Percentiles rank a stretch among this genome's conserved stretches.
These are phyloP conservation scores for Tragelaphus strepsiceros DNA, from an alignment of 2,113 vertebrate species.

Conservation along the genomic window DNA sequence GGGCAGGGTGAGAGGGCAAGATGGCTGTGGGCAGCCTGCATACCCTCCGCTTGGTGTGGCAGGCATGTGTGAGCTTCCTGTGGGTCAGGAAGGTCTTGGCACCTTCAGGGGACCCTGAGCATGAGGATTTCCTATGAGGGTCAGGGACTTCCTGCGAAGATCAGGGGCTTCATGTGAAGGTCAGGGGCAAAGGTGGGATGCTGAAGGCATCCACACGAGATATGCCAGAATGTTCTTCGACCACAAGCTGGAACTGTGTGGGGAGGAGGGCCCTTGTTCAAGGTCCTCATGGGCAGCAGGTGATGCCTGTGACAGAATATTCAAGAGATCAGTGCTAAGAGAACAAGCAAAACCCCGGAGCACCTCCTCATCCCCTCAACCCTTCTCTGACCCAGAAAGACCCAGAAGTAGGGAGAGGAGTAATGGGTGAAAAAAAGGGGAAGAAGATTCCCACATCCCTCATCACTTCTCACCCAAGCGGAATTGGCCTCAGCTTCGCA, in stretches of 20 bases:
- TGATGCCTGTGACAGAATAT: background rate
- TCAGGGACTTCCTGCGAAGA: background rate
- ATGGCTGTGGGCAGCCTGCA: too few species aligned
- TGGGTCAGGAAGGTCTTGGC: background rate
- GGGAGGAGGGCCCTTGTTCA: background rate
- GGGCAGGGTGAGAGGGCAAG: background rate
- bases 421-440: background rate
- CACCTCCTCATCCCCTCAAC: background rate
- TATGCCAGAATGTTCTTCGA: background rate
- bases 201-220: background rate
- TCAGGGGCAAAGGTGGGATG: background rate
- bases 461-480: fast-evolving
- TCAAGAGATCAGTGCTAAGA: background rate
- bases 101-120: background rate
- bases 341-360: background rate
- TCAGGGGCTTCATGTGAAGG: background rate
- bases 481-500: background rate
- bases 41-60: background rate
- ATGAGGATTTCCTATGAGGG: background rate
- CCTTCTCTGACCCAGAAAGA: background rate
- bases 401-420: background rate
- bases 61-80: background rate
- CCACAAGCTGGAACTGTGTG: background rate
- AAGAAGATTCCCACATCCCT: background rate
- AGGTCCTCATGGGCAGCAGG: background rate